phyloP scores from a whole-genome alignment of 2,113 vertebrate species.

The Desmodus rotundus region DNA sequence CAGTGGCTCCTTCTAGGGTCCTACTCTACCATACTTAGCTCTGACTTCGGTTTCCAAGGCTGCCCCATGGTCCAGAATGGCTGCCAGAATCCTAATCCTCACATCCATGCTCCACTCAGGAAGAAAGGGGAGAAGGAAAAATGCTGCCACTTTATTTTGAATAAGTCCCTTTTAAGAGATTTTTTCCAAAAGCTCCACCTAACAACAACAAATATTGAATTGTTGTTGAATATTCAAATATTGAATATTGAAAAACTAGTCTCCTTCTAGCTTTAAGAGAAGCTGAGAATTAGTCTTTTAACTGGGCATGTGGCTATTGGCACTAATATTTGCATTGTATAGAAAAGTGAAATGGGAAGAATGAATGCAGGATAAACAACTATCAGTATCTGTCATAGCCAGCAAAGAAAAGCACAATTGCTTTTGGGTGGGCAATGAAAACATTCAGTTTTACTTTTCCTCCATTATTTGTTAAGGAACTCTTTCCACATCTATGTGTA shows the following conservation, averaged over 20 bases:
- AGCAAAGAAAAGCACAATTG: neutral
- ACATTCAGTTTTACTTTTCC: neutral
- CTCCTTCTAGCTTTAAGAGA: neutral
- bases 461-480: neutral
- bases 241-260: too few relatives aligned
- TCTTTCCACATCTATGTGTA: neutral
- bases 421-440: neutral
- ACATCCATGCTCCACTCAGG: neutral
- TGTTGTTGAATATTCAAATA: too few relatives aligned
- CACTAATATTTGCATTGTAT: neutral
- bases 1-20: neutral
- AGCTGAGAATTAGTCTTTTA: neutral
- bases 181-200: neutral
- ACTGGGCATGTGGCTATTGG: neutral
- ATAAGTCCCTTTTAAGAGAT: neutral
- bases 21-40: neutral
- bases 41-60: neutral
- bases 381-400: neutral
- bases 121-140: neutral
- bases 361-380: neutral
- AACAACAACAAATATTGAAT: neutral
- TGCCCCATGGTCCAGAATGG: neutral
- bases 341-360: neutral
- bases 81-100: neutral
- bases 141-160: neutral